Percentiles rank a stretch among this genome's conserved stretches.
Conservation (phyloP, 2,797 vertebrate genomes). For the Echiichthys vipera region DNA sequence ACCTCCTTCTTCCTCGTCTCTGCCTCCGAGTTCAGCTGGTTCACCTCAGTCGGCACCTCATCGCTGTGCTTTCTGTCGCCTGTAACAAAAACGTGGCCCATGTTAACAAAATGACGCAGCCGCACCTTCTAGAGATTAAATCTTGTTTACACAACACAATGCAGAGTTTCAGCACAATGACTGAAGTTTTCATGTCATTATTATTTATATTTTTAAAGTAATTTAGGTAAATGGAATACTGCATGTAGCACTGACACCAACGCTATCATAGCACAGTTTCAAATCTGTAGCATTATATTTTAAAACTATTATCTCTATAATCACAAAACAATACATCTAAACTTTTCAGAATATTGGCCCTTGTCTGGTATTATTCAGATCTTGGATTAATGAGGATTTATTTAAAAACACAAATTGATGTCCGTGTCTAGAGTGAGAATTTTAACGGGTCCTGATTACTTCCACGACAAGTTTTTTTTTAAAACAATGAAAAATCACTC, state of each 20-base stretch:
- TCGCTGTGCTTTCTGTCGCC: conserved; percentile 34
- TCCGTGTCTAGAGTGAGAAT: not conserved
- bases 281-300: not conserved
- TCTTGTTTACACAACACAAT: not conserved
- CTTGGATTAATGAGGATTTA: not conserved
- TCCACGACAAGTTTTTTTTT: not conserved
- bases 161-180: too few species aligned
- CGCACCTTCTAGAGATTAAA: not conserved
- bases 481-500: not conserved
- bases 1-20: conserved; percentile 63
- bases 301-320: not conserved
- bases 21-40: conserved; percentile 73
- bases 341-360: not conserved
- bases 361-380: not conserved
- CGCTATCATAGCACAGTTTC: not conserved
- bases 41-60: conserved; percentile 46
- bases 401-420: not conserved
- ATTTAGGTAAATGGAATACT: not conserved
- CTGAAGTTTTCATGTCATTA: not conserved
- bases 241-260: not conserved
- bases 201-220: not conserved
- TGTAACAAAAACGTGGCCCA: not conserved
- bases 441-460: not conserved
- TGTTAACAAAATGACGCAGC: not conserved
- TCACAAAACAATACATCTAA: too few species aligned